Evolutionary conservation across 2,888 invertebrate genomes (phyloP).

Genomic region (Lysandra bellargus): DNA sequence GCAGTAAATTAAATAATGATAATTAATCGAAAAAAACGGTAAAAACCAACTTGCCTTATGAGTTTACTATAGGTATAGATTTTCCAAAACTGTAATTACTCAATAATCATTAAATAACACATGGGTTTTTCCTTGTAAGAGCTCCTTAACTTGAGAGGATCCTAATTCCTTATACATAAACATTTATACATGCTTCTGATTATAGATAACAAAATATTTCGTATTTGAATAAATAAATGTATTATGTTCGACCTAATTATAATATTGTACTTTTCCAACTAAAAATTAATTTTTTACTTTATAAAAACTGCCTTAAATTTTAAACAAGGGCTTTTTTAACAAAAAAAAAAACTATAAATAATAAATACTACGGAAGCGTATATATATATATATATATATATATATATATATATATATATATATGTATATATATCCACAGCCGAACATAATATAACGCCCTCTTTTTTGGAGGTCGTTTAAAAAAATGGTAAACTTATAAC

Average conservation of each 20-base stretch:
- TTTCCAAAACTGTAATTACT: neutral
- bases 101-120: neutral
- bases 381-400: too few relatives aligned
- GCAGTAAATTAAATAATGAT: neutral
- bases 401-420: too few relatives aligned
- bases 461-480: too few relatives aligned
- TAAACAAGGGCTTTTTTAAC: too few relatives aligned
- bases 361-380: too few relatives aligned
- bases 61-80: neutral
- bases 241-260: neutral
- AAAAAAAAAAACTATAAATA: too few relatives aligned
- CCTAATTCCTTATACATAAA: slow-evolving; percentile 2
- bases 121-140: neutral
- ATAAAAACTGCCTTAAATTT: too few relatives aligned
- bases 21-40: neutral
- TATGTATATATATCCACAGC: too few relatives aligned
- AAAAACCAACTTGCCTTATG: neutral
- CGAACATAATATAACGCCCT: too few relatives aligned
- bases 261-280: neutral
- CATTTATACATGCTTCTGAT: neutral
- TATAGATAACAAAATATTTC: neutral
- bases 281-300: neutral
- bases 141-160: neutral
- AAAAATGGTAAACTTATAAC: too few relatives aligned
- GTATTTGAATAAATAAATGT: neutral